A percentile compares a stretch with the other conserved stretches of the same genome.
Conservation (phyloP, 2,113 vertebrate species). For the Sander lucioperca region DNA sequence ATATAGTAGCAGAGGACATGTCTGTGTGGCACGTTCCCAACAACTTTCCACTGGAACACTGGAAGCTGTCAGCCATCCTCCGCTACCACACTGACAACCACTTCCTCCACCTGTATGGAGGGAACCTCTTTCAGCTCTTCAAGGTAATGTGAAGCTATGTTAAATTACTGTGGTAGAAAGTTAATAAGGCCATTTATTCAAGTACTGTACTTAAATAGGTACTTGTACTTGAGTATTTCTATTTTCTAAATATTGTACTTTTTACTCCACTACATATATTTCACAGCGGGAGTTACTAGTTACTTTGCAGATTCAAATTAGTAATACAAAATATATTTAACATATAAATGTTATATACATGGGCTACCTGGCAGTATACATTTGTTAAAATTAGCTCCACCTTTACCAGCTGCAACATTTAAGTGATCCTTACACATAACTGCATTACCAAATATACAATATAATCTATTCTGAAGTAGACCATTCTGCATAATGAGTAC, state of each 20-base stretch:
- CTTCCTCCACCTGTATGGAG: conserved; percentile 25
- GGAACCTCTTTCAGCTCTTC: conserved; percentile 42
- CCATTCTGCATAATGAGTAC: too few species aligned
- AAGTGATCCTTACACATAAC: too few species aligned
- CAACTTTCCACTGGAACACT: conserved; percentile 41
- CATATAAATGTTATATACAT: not conserved
- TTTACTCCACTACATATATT: not conserved
- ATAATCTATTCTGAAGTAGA: too few species aligned
- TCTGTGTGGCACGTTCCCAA: conserved; percentile 60
- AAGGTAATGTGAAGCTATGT: conserved; percentile 18
- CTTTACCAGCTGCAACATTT: too few species aligned
- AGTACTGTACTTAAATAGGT: too few species aligned
- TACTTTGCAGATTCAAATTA: not conserved
- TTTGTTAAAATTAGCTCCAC: too few species aligned
- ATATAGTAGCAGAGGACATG: conserved; percentile 42
- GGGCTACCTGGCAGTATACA: too few species aligned
- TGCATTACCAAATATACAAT: too few species aligned
- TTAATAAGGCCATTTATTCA: not conserved
- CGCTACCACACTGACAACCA: conserved; percentile 45
- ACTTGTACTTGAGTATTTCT: too few species aligned
- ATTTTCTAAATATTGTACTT: not conserved
- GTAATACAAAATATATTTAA: not conserved
- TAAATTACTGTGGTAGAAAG: not conserved
- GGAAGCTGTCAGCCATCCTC: conserved; percentile 41
- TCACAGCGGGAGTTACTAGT: not conserved